phyloP scores from a whole-genome alignment of 2,888 invertebrate species.

The Apodemia hepburni region DNA sequence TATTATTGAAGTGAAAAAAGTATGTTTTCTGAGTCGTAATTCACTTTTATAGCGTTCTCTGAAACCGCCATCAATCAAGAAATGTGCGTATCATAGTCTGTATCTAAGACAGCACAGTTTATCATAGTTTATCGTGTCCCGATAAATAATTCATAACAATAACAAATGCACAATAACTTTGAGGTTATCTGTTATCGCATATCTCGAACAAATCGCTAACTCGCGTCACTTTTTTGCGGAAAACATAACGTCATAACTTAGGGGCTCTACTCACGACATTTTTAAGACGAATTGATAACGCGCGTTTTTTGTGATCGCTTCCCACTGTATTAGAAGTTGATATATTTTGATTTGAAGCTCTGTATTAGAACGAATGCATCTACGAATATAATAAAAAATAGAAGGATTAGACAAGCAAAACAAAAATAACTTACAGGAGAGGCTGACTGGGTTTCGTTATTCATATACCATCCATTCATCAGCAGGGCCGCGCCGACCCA shows the following conservation, averaged over 20 bases:
- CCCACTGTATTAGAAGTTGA: too few species aligned
- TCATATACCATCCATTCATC: too few species aligned
- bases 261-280: neutral
- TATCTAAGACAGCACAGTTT: conserved; percentile 6
- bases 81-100: conserved; percentile 6
- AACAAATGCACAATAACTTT: conserved; percentile 7
- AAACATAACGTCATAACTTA: neutral
- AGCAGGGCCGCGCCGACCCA: too few species aligned
- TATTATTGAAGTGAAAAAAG: too few species aligned
- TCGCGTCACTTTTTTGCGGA: conserved; percentile 10
- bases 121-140: conserved; percentile 3
- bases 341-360: too few species aligned
- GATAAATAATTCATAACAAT: conserved; percentile 10
- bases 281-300: neutral
- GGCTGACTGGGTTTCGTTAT: too few species aligned
- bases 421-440: too few species aligned
- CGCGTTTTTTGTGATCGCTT: neutral
- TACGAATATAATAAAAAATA: too few species aligned
- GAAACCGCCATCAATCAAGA: neutral
- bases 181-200: neutral
- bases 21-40: too few species aligned
- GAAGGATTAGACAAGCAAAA: too few species aligned
- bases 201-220: neutral
- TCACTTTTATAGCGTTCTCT: neutral
- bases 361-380: too few species aligned